These are phyloP conservation scores for Percopsis omiscomaycus DNA, from an alignment of 2,797 vertebrate species.

Conservation along the genomic window DNA sequence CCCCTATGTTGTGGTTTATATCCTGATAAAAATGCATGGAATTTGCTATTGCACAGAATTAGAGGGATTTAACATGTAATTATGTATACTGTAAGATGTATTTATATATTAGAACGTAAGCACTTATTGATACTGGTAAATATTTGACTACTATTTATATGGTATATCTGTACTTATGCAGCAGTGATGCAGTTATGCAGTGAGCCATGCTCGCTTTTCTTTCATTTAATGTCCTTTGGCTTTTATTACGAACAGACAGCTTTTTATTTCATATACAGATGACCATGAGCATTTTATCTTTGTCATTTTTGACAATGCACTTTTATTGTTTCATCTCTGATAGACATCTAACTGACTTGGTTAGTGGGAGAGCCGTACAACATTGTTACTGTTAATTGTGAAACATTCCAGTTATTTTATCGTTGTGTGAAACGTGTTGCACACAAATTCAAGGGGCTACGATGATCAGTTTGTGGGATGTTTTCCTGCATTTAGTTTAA, in stretches of 20 bases:
- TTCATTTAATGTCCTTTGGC: conserved; percentile 63
- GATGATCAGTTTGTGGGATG: conserved; percentile 52
- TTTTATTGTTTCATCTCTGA: conserved; percentile 66
- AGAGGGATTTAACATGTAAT: conserved; percentile 85
- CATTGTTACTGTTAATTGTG: conserved; percentile 54
- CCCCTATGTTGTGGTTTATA: conserved; percentile 95
- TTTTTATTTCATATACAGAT: conserved; percentile 51
- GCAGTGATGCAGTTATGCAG: conserved; percentile 76
- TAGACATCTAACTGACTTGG: conserved; percentile 51
- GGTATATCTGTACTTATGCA: conserved; percentile 79
- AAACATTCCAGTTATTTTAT: conserved; percentile 74
- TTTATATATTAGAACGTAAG: conserved; percentile 91
- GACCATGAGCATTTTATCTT: conserved; percentile 57
- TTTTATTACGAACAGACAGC: conserved; percentile 48
- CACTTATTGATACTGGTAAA: conserved; percentile 80
- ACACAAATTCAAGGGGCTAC: conserved; percentile 67
- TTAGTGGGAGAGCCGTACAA: conserved; percentile 31
- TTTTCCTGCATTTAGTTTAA: conserved; percentile 62
- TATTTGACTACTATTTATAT: conserved; percentile 82
- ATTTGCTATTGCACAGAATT: conserved; percentile 95
- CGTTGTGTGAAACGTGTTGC: conserved; percentile 57
- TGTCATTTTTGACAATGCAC: conserved; percentile 70
- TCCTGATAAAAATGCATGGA: conserved; percentile 95
- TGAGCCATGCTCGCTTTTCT: conserved; percentile 70
- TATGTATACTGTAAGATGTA: conserved; percentile 95